phyloP scores from a whole-genome alignment of 2,797 vertebrate species.

The Macrochelys suwanniensis region DNA sequence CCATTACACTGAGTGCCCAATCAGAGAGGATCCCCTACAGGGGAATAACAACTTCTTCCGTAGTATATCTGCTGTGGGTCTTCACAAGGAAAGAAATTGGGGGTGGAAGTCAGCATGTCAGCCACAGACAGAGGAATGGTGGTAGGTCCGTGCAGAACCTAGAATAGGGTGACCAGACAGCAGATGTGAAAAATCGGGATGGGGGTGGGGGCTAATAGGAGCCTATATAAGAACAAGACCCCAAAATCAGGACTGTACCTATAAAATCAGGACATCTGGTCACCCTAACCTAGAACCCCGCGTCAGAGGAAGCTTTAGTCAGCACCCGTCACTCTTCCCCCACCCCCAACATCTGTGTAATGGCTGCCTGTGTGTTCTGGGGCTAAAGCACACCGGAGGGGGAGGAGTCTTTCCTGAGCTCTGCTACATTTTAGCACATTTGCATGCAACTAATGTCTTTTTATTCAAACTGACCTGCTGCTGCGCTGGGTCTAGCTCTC shows the following conservation, averaged over 20 bases:
- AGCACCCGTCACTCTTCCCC: not conserved
- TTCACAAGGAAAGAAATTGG: not conserved
- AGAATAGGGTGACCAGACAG: not conserved
- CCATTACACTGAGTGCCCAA: not conserved
- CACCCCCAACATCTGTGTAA: not conserved
- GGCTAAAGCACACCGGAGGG: not conserved
- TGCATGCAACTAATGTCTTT: not conserved
- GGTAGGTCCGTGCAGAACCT: no score
- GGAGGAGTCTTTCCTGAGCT: not conserved
- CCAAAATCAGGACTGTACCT: no score
- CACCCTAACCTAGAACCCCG: not conserved
- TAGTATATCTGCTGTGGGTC: not conserved
- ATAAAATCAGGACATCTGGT: no score
- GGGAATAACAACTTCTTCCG: fast-evolving
- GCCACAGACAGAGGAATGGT: not conserved
- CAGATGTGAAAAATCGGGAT: no score
- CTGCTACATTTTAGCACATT: not conserved
- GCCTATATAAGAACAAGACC: no score
- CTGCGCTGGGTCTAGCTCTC: not conserved
- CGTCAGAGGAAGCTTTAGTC: not conserved
- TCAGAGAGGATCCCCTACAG: fast-evolving
- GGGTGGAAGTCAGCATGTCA: not conserved
- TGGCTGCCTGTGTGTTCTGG: not conserved
- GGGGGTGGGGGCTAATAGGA: no score
- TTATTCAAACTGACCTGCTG: not conserved